A percentile compares a stretch with the other conserved stretches of the same genome.
Conservation (phyloP, 2,888 invertebrate genomes). For the Melipona beecheii region DNA sequence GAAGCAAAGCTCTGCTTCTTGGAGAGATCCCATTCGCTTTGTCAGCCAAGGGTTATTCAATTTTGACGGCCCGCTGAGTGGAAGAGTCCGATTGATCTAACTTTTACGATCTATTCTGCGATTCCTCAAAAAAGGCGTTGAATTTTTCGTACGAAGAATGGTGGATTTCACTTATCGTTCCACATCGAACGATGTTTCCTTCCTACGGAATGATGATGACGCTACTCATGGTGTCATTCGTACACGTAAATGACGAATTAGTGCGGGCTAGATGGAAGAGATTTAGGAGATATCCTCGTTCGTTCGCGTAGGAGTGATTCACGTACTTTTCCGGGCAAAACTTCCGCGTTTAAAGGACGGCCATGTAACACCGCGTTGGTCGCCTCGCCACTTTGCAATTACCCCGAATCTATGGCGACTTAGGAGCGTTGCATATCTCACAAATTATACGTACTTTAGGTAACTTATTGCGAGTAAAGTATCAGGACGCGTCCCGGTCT, state of each 20-base stretch:
- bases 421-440: constrained; percentile 67
- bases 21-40: constrained; percentile 32
- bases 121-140: not conserved
- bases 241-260: constrained; percentile 12
- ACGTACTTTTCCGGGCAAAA: constrained; percentile 46
- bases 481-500: constrained; percentile 40
- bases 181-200: constrained; percentile 15
- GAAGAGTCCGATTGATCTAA: constrained; percentile 20
- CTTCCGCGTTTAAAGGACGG: constrained; percentile 24
- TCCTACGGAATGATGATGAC: not conserved
- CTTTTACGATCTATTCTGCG: not conserved
- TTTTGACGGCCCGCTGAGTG: constrained; percentile 44
- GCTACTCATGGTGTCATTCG: too few species aligned
- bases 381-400: constrained; percentile 68
- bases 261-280: not conserved
- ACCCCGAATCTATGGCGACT: constrained; percentile 72
- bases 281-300: not conserved
- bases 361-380: not conserved
- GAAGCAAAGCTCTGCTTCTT: constrained; percentile 29
- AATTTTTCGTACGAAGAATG: not conserved
- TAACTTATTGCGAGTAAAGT: constrained; percentile 66
- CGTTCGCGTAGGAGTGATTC: not conserved
- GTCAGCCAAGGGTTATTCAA: constrained; percentile 52
- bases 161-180: too few species aligned
- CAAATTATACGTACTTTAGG: constrained; percentile 74